phyloP scores from a whole-genome alignment of 2,113 vertebrate species.

The Grantiella picta region DNA sequence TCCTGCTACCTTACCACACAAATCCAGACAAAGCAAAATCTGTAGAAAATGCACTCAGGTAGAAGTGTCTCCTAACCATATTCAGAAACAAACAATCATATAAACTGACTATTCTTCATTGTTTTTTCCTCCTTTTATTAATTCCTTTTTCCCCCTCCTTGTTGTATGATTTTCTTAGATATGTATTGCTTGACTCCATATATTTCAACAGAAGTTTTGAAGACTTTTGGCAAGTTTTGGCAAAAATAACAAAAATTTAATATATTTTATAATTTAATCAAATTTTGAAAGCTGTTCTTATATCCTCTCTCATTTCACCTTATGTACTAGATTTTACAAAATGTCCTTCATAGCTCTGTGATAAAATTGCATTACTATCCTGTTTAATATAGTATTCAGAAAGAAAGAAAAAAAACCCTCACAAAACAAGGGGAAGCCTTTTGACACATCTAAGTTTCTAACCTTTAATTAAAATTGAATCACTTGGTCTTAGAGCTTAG shows the following conservation, averaged over 20 bases:
- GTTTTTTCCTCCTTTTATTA: neutral
- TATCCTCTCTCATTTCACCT: neutral
- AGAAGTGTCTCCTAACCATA: neutral
- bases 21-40: neutral
- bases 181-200: neutral
- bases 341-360: neutral
- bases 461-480: slow-evolving; percentile 3
- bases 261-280: neutral
- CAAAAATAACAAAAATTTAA: neutral
- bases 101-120: neutral
- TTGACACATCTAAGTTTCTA: slow-evolving; percentile 19
- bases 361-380: neutral
- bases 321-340: neutral
- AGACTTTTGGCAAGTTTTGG: neutral
- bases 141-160: fast-evolving
- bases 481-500: slow-evolving; percentile 27
- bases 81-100: neutral
- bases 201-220: neutral
- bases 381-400: neutral
- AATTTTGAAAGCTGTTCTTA: neutral
- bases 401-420: neutral
- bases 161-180: neutral
- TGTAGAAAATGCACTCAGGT: neutral
- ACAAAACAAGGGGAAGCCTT: slow-evolving; percentile 31
- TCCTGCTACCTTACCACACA: neutral